Evolutionary conservation across 2,113 vertebrate genomes (phyloP), one percentile per base, ranked within the genome.

Genomic region (Dromaius novaehollandiae): DNA sequence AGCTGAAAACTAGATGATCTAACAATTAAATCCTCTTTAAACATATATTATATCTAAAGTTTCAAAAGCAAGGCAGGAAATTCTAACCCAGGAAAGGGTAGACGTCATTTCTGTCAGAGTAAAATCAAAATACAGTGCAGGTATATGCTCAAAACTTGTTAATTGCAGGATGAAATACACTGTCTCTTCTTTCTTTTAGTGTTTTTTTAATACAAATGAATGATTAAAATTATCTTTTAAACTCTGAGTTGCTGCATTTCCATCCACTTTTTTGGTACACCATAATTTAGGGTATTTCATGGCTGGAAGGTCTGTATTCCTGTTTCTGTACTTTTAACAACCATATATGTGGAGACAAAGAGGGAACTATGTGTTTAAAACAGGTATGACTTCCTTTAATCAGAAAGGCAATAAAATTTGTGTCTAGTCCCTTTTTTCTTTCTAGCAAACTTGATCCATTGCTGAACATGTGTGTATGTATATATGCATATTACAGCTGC

Each of bases 401-500:
- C 21, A 48, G 22, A 38, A 70, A 63, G 25, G 5, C 14, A 78
- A 30, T 20, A 46, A 22, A 25, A 14, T 7, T 6, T 2, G 38
- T 18, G 34, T 13, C 5, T 1, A 0, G 11, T 51, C 24, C 21
- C 16, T 25, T 77, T 7, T 9, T 17, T 56, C 70, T 71, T 61
- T 28, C 34, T 9, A 9, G 34, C 8, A 48, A 17, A 46, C 2
- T 7, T 5, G 10, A 38, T 9, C 13, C 48, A 7, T 1, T 9
- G 17, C 46, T 12, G 24, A 5, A 19, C 51, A 1, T 0, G 30
- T 16, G 8, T 38, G 38, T 38, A 38, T 38, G 38, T 38, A 38
- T 38, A 8, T 38, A 24, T 0, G 14, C 19, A 8, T 30, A 3
- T 0, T 32, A 34, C 55, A 61, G 36, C 11, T 4, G 13, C 5